These are phyloP conservation scores for Eucidaris tribuloides DNA, from an alignment of 35 echinoderm and acorn worm genomes.

Conservation along the genomic window DNA sequence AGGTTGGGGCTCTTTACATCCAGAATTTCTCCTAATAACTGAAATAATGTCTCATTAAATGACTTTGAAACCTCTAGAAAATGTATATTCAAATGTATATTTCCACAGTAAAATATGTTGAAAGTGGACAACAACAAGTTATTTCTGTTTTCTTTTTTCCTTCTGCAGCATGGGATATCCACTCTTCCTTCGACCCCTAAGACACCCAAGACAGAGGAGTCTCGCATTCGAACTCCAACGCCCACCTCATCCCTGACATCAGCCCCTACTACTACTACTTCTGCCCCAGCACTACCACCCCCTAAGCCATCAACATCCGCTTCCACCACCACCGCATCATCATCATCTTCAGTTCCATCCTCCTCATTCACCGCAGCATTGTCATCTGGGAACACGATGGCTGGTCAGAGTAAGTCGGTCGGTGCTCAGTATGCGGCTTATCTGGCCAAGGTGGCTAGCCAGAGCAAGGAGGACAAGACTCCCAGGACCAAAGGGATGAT, in stretches of 20 bases:
- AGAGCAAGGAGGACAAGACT: constrained; percentile 15
- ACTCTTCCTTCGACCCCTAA: constrained; percentile 41
- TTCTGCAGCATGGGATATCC: constrained; percentile 33
- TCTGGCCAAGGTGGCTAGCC: constrained; percentile 49
- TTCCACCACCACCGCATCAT: background rate
- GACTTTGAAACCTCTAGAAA: background rate
- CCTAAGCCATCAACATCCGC: background rate
- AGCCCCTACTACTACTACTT: background rate
- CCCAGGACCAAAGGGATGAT: background rate
- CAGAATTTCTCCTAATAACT: background rate
- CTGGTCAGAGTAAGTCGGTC: constrained; percentile 35
- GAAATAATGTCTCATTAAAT: background rate
- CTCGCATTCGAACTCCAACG: background rate
- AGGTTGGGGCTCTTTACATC: no score
- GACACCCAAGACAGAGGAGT: background rate
- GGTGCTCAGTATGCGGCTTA: constrained; percentile 71
- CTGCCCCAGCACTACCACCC: background rate
- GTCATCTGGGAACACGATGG: background rate
- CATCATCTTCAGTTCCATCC: background rate
- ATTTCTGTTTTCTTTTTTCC: background rate
- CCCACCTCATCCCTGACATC: background rate
- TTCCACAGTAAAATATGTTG: no score
- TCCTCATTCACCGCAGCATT: background rate
- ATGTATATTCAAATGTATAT: background rate
- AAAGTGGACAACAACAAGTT: no score